Percentiles rank a stretch among this genome's conserved stretches.
Conservation (phyloP, 2,797 vertebrate genomes). For the Chelmon rostratus region DNA sequence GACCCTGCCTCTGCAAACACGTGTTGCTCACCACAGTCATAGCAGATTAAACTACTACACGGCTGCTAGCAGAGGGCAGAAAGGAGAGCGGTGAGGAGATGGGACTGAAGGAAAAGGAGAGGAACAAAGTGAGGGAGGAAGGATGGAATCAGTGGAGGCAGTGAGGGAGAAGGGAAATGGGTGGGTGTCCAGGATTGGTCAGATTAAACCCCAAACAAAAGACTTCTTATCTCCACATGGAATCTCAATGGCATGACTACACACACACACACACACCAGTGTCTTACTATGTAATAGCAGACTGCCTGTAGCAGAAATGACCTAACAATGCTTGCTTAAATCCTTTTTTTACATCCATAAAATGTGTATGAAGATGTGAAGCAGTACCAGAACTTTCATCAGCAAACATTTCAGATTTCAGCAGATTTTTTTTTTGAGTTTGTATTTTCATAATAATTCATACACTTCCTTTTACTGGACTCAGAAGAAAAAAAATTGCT, state of each 20-base stretch:
- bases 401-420: background rate
- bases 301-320: slow-evolving; percentile 16
- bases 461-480: background rate
- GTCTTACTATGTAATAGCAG: slow-evolving; percentile 6
- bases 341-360: background rate
- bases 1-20: background rate
- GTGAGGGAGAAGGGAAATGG: slow-evolving; percentile 59
- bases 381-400: background rate
- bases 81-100: slow-evolving; percentile 14
- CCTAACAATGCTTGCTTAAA: slow-evolving; percentile 10
- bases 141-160: slow-evolving; percentile 55
- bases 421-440: too few species aligned
- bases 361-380: background rate
- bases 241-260: slow-evolving; percentile 67
- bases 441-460: background rate
- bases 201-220: slow-evolving; percentile 78
- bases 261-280: slow-evolving; percentile 30
- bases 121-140: slow-evolving; percentile 37
- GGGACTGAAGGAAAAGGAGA: slow-evolving; percentile 43
- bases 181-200: slow-evolving; percentile 51
- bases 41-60: background rate
- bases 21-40: background rate
- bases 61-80: background rate
- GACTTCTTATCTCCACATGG: slow-evolving; percentile 76
- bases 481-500: background rate